These are phyloP conservation scores for Glaucidium brasilianum DNA, from an alignment of 2,113 vertebrate genomes.

Conservation along the genomic window DNA sequence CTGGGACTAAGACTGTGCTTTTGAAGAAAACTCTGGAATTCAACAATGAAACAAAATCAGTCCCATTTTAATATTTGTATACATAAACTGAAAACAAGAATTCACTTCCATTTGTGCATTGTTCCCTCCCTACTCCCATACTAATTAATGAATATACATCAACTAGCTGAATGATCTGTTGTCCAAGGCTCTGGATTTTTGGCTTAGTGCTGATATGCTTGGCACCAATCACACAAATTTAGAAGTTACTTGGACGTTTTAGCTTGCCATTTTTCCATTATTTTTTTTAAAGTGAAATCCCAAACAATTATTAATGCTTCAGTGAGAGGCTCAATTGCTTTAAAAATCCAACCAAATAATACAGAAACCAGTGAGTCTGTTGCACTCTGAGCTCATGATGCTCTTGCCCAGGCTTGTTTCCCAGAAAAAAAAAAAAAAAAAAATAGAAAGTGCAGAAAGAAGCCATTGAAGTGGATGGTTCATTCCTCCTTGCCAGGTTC, in stretches of 20 bases:
- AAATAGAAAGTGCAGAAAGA: neutral
- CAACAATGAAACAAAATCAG: constrained; percentile 11
- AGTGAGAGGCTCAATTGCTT: neutral
- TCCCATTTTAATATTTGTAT: neutral
- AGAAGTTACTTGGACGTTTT: constrained; percentile 16
- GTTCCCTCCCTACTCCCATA: neutral
- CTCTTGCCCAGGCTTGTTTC: neutral
- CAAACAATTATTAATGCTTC: neutral
- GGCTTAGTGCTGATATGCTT: neutral
- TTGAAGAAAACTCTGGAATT: neutral
- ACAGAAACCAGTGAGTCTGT: neutral
- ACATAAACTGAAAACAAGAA: neutral
- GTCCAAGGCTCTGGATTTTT: constrained; percentile 33
- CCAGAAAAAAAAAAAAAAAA: neutral
- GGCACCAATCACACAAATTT: neutral
- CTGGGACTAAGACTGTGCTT: neutral
- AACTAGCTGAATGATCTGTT: constrained; percentile 13
- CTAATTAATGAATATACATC: constrained; percentile 41
- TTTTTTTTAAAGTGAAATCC: constrained; percentile 11
- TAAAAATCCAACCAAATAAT: neutral
- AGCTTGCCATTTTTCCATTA: constrained; percentile 37
- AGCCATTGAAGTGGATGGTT: neutral
- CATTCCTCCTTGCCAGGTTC: neutral
- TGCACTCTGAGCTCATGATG: neutral
- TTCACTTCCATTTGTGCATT: constrained; percentile 25